These are phyloP conservation scores for Ernsta delagoae DNA, from an alignment of 2,888 invertebrate genomes.

Conservation along the genomic window DNA sequence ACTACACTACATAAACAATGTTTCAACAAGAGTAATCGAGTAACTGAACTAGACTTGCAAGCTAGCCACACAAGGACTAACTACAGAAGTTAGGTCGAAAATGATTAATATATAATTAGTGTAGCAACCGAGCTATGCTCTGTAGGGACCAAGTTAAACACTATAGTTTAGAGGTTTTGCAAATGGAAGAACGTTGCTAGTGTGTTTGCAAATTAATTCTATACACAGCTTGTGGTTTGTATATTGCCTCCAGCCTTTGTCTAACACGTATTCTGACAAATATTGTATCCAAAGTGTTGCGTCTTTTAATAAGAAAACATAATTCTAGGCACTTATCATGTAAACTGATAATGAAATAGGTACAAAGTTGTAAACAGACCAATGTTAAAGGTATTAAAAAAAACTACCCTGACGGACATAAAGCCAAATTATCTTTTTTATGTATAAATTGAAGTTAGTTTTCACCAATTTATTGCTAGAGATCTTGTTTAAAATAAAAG, in stretches of 20 bases:
- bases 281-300: too few species aligned
- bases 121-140: constrained; percentile 7
- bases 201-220: constrained; percentile 6
- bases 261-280: too few species aligned
- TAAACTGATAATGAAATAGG: too few species aligned
- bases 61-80: background rate
- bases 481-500: too few species aligned
- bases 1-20: background rate
- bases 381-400: too few species aligned
- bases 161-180: constrained; percentile 5
- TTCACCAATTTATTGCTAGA: too few species aligned
- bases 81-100: background rate
- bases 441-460: too few species aligned
- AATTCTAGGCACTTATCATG: too few species aligned
- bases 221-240: background rate
- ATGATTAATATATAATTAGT: constrained; percentile 11
- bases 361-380: too few species aligned
- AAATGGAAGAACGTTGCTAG: background rate
- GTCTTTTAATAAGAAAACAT: too few species aligned
- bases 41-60: constrained; percentile 1
- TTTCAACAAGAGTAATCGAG: background rate
- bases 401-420: too few species aligned
- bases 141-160: constrained; percentile 5
- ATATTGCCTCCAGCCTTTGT: background rate
- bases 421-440: too few species aligned